Percentiles rank a stretch among this genome's conserved stretches.
phyloP scores from a whole-genome alignment of 64 coral and sea anemone species.

The Porites australiensis region DNA sequence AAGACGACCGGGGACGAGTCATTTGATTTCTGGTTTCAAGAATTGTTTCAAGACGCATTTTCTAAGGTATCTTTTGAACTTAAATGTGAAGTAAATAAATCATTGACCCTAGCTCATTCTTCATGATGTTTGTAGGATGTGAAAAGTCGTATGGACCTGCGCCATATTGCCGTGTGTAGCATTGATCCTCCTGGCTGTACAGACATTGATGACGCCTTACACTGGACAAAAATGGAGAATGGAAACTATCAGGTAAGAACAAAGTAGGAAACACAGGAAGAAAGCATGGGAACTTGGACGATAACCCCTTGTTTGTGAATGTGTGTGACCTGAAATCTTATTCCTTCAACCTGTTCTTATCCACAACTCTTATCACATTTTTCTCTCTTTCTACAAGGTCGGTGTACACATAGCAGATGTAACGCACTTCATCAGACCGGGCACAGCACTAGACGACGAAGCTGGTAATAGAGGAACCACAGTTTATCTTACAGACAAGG shows the following conservation, averaged over 20 bases:
- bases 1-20: background rate
- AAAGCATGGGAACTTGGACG: too few species aligned
- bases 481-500: constrained; percentile 96
- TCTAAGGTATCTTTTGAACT: too few species aligned
- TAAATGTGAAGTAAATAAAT: too few species aligned
- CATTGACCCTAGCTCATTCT: background rate
- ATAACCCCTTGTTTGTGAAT: too few species aligned
- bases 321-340: too few species aligned
- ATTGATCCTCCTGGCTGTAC: constrained; percentile 99
- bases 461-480: constrained; percentile 94
- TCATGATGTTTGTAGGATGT: constrained; percentile 66
- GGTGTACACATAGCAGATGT: constrained; percentile 99
- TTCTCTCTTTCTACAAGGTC: constrained; percentile 49
- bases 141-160: constrained; percentile 82
- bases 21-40: too few species aligned
- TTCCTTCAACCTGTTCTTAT: too few species aligned
- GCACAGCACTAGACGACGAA: constrained; percentile 89
- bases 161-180: constrained; percentile 89
- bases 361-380: too few species aligned
- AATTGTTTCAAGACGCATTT: too few species aligned
- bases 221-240: constrained; percentile 85
- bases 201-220: constrained; percentile 97
- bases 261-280: too few species aligned
- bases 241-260: constrained; percentile 83
- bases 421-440: constrained; percentile 95